Conservation (phyloP, 2,888 invertebrate genomes). For the Noctua janthe region DNA sequence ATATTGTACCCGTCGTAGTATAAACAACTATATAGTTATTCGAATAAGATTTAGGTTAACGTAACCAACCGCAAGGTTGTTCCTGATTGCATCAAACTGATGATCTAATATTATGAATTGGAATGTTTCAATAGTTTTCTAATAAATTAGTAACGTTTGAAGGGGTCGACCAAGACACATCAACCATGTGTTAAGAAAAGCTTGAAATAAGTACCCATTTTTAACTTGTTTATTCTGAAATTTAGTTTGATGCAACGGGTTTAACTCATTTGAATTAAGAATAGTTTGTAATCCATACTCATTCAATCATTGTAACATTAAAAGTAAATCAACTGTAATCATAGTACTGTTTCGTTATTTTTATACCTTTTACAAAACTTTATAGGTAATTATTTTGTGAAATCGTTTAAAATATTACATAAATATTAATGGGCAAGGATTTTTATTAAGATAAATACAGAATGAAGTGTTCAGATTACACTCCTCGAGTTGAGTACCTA, state of each 20-base stretch:
- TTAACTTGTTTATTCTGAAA: neutral
- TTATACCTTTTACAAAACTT: neutral
- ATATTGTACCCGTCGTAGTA: conserved; percentile 63
- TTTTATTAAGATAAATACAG: neutral
- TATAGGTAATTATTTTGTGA: neutral
- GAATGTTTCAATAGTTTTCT: neutral
- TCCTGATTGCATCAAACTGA: conserved; percentile 67
- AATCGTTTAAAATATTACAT: neutral
- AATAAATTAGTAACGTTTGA: neutral
- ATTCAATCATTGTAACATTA: conserved; percentile 44
- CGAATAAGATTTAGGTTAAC: conserved; percentile 30
- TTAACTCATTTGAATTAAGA: conserved; percentile 9
- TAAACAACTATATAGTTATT: conserved; percentile 24
- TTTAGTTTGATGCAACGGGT: conserved; percentile 63
- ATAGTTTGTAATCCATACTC: conserved; percentile 27
- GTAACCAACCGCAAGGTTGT: conserved; percentile 10
- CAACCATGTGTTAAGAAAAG: neutral
- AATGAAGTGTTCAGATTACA: neutral
- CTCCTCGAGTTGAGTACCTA: neutral
- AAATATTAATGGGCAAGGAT: neutral
- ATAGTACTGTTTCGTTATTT: neutral
- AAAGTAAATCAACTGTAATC: conserved; percentile 34
- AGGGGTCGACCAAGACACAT: neutral
- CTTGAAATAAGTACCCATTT: neutral
- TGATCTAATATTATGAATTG: neutral